Percentiles rank a stretch among this genome's conserved stretches.
These are phyloP conservation scores for Aegithalos caudatus DNA, from an alignment of 2,113 vertebrate species.

Conservation along the genomic window DNA sequence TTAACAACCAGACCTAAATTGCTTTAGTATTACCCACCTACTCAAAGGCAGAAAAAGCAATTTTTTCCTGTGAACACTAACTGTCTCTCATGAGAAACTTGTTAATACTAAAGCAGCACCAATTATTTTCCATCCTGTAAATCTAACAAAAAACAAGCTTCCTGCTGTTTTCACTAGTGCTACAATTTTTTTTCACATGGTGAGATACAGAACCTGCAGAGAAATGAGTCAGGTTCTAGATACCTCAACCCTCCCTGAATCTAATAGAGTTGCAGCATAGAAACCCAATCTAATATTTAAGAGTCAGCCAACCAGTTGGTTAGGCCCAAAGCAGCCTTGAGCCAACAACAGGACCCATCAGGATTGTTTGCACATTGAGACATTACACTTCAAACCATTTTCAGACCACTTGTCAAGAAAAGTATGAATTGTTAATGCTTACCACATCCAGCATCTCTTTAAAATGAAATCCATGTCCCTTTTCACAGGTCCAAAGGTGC, in stretches of 20 bases:
- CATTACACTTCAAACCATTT: not conserved
- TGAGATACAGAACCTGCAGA: not conserved
- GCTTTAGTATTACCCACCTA: not conserved
- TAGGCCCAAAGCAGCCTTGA: not conserved
- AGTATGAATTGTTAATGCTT: not conserved
- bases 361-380: not conserved
- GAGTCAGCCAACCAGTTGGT: not conserved
- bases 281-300: not conserved
- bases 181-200: not conserved
- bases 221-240: not conserved
- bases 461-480: not conserved
- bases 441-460: not conserved
- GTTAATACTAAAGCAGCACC: not conserved
- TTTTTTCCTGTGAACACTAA: not conserved
- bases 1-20: not conserved
- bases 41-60: not conserved
- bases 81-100: not conserved
- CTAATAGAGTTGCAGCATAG: not conserved
- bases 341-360: not conserved
- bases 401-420: not conserved
- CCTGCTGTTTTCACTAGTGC: not conserved
- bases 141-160: not conserved
- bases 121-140: not conserved
- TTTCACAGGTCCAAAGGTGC: fast-evolving
- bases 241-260: not conserved